These are phyloP conservation scores for Apistogramma diplotaenia DNA, from an alignment of 2,113 vertebrate species.

Conservation along the genomic window DNA sequence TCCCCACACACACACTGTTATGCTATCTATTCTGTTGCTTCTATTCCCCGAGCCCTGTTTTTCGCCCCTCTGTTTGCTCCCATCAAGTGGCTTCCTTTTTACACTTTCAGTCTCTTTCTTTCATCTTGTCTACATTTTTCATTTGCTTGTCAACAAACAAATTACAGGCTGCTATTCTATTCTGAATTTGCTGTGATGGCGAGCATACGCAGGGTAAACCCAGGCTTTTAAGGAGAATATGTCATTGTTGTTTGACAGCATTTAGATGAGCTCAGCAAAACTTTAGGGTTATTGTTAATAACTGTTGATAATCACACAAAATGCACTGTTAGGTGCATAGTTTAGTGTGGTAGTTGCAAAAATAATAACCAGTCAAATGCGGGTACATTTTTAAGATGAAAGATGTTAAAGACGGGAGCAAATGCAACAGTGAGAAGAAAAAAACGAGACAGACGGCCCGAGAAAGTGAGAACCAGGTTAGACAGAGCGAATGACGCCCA, in stretches of 20 bases:
- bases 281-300: not conserved
- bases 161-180: constrained; percentile 19
- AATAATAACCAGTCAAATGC: not conserved
- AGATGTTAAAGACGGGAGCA: not conserved
- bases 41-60: not conserved
- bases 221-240: constrained; percentile 7
- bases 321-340: not conserved
- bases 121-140: constrained; percentile 18
- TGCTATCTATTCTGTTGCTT: not conserved
- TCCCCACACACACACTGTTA: not conserved
- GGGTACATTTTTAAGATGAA: not conserved
- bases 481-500: constrained; percentile 1
- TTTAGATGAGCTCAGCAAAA: constrained; percentile 9
- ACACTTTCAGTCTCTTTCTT: not conserved
- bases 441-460: constrained; percentile 22
- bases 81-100: not conserved
- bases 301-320: not conserved
- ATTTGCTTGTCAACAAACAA: constrained; percentile 35
- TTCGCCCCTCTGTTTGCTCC: not conserved
- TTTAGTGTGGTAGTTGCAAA: not conserved
- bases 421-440: not conserved
- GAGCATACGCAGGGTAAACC: not conserved
- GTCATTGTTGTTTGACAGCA: constrained; percentile 28
- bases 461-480: constrained; percentile 6
- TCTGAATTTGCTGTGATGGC: constrained; percentile 1